These are phyloP conservation scores for Phalanger gymnotis DNA, from an alignment of 2,797 vertebrate genomes.

Conservation along the genomic window DNA sequence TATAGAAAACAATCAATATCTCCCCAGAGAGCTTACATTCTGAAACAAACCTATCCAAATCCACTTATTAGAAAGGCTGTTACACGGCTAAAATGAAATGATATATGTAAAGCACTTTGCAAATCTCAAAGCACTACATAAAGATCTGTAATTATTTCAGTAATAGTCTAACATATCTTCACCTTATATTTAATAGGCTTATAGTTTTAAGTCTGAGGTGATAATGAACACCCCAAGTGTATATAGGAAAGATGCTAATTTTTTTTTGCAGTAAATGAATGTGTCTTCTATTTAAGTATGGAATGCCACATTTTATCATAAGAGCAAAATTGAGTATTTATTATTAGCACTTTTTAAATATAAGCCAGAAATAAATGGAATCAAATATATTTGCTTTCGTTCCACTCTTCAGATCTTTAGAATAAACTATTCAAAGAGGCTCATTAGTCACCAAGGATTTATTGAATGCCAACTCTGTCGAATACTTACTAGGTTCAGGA, in stretches of 20 bases:
- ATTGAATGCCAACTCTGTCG: background rate
- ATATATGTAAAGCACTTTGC: background rate
- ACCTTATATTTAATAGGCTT: background rate
- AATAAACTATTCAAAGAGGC: background rate
- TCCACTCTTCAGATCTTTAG: background rate
- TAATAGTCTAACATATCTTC: background rate
- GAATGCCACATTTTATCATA: background rate
- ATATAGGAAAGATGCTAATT: background rate
- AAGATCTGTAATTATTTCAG: background rate
- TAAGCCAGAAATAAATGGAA: background rate
- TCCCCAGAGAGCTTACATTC: background rate
- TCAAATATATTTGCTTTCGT: background rate
- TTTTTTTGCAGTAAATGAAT: background rate
- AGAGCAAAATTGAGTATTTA: background rate
- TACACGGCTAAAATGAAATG: background rate
- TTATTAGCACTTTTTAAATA: background rate
- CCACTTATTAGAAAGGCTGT: background rate
- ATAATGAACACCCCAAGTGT: background rate
- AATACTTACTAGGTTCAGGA: background rate
- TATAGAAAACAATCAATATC: background rate
- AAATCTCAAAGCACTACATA: background rate
- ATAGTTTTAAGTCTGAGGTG: background rate
- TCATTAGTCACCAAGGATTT: background rate
- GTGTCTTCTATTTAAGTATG: background rate
- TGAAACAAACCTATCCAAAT: background rate